These are phyloP conservation scores for Pavo muticus DNA, from an alignment of 2,113 vertebrate genomes.

Conservation along the genomic window DNA sequence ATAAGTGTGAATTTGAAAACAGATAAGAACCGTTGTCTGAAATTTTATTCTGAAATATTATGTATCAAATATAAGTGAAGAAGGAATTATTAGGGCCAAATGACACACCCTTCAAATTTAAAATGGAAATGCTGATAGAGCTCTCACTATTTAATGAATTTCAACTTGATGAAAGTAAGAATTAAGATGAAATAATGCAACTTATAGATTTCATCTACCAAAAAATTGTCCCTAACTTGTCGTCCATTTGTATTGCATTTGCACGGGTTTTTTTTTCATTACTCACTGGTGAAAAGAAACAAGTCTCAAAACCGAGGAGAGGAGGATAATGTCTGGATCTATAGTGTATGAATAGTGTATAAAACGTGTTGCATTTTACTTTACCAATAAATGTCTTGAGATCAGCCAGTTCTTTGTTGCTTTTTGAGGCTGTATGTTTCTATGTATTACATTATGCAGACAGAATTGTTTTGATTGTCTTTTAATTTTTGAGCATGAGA, in stretches of 20 bases:
- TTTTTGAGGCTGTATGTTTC: not conserved
- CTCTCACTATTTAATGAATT: not conserved
- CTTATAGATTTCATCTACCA: not conserved
- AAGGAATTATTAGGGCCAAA: not conserved
- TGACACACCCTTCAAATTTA: not conserved
- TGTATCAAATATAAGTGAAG: not conserved
- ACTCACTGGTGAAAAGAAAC: not conserved
- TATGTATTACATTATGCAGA: not conserved
- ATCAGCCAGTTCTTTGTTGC: not conserved
- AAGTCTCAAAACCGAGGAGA: not conserved
- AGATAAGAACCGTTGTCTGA: not conserved
- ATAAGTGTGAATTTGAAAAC: not conserved
- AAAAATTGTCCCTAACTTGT: not conserved
- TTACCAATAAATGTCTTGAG: not conserved
- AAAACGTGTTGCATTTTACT: not conserved
- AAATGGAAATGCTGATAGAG: not conserved
- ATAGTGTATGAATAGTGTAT: not conserved
- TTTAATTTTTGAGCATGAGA: conserved; percentile 3
- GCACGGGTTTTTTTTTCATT: not conserved
- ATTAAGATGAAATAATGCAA: not conserved
- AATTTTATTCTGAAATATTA: not conserved
- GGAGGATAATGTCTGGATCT: not conserved
- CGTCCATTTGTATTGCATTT: not conserved
- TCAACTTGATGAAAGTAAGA: not conserved
- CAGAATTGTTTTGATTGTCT: not conserved